Conservation (phyloP, 2,888 invertebrate genomes). For the Polydrusus cervinus region DNA sequence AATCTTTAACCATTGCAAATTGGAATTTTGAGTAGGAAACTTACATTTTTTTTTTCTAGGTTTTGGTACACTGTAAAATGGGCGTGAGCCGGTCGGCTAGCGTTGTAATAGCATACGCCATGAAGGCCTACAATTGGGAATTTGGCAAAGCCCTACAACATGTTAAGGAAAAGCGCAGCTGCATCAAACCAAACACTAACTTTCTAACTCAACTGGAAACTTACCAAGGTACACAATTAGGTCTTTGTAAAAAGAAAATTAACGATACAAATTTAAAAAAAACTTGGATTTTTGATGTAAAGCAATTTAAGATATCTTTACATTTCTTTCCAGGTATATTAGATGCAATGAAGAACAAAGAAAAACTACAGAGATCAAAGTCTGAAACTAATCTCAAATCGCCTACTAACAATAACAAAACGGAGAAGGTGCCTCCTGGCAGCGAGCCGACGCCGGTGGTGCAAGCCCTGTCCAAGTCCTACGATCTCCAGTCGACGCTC, state of each 20-base stretch:
- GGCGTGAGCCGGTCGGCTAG: constrained; percentile 98
- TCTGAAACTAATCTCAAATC: constrained; percentile 92
- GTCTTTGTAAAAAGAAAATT: not conserved
- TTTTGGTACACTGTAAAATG: constrained; percentile 99
- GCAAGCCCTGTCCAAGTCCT: constrained; percentile 72
- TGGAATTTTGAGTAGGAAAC: not conserved
- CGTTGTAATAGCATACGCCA: constrained; percentile 97
- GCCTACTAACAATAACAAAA: constrained; percentile 69
- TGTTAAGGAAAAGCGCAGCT: constrained; percentile 92
- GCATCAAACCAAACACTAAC: constrained; percentile 96
- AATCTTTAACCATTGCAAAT: not conserved
- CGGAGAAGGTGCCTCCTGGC: constrained; percentile 74
- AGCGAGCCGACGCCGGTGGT: constrained; percentile 77
- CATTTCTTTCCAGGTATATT: constrained; percentile 75
- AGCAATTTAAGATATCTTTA: too few relatives aligned
- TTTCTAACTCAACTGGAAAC: constrained; percentile 96
- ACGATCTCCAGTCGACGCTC: constrained; percentile 59
- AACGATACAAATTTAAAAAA: too few relatives aligned
- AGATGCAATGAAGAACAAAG: constrained; percentile 96
- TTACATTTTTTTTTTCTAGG: constrained; percentile 67
- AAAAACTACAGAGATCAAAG: constrained; percentile 92
- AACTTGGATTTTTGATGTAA: too few relatives aligned
- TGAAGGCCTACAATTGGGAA: constrained; percentile 98
- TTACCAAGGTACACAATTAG: constrained; percentile 79
- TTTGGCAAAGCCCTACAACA: constrained; percentile 90